Conservation (phyloP, 2,797 vertebrate species). For the Heteromormyrus szaboi region DNA sequence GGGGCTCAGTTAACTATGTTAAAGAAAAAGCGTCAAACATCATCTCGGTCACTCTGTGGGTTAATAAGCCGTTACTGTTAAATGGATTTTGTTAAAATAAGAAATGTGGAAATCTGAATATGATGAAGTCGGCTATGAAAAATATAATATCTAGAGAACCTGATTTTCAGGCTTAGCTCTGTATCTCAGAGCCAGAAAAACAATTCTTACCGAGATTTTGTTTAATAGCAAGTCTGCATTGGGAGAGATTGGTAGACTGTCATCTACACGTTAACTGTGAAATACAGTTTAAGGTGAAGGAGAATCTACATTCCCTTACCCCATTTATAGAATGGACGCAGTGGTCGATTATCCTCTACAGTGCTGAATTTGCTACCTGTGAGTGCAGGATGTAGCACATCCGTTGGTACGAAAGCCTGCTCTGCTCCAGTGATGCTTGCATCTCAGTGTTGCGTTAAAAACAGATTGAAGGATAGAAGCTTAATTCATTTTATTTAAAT, state of each 20-base stretch:
- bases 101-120: background rate
- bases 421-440: background rate
- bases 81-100: background rate
- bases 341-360: background rate
- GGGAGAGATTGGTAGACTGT: background rate
- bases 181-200: background rate
- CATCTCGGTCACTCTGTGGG: background rate
- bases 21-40: background rate
- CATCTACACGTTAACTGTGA: background rate
- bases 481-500: conserved; percentile 13
- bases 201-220: background rate
- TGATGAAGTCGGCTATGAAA: background rate
- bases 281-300: background rate
- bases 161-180: background rate
- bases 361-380: background rate
- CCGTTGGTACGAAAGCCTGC: background rate
- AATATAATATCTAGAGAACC: background rate
- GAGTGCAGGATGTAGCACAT: background rate
- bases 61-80: background rate
- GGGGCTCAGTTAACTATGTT: background rate
- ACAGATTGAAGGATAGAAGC: background rate
- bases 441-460: background rate
- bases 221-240: background rate
- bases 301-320: background rate
- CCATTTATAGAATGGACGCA: background rate